Base-by-base conservation (phyloP, 2,797 vertebrate genomes). In the Tiaroga cobitis region DNA sequence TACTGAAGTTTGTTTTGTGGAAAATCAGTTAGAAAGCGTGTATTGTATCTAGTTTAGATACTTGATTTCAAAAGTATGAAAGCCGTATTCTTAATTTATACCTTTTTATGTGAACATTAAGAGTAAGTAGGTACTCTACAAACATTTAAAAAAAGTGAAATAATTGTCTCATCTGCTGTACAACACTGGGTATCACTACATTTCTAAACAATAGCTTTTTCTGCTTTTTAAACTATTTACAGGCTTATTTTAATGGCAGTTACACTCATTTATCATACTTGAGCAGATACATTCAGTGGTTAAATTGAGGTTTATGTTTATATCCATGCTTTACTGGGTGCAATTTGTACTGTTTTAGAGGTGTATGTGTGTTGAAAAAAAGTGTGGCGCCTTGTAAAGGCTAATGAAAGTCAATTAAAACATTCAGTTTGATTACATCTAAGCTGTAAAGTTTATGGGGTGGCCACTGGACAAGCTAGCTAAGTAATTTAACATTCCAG, bases 401-500 rank as follows among this genome's bases (percentile, higher is more conserved):
- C 9, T 75, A 85, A 85, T 88, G 72, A 86, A 90, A 87, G 87
- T 80, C 78, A 81, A 86, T 89, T 80, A 88, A 88, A 80, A 73
- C 76, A 77, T 89, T 85, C n/a, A 41, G 65, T 75, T 81, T 82
- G 77, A 86, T 82, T 84, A 86, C 80, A 88, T 74, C 29, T 21
- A 21, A 73, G 82, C 68, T 84, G 77, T 88, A 86, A 89, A 89
- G 70, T 85, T 87, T 85, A 88, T 83, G 77, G 72, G 68, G 80
- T 75, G 83, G 79, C 76, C 61, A 86, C 29, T 65, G 75, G 69
- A 87, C 68, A 49, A 78, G 26, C 37, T 83, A 59, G 18, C 34
- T 75, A 46, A 80, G 49, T 80, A 32, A 68, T 32, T 51, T 39
- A 49, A 29, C 67, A 72, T n/a, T 46, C 82, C 73, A 88, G 16